Conservation (phyloP, 2,888 invertebrate genomes). For the Andricus quercusramuli region DNA sequence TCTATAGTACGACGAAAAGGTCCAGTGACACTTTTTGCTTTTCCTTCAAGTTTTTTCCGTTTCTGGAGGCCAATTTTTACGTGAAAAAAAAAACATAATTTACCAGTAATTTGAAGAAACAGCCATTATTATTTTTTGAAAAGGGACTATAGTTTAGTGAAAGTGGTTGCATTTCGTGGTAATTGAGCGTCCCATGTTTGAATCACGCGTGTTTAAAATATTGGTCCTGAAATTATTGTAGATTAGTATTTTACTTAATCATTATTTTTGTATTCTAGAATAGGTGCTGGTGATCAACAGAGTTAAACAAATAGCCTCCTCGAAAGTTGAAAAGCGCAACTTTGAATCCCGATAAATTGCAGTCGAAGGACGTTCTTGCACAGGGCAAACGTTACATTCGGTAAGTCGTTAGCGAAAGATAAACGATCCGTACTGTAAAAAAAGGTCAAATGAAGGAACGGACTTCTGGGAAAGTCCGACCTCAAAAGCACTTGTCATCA, state of each 20-base stretch:
- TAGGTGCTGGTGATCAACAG: background rate
- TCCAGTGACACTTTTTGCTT: background rate
- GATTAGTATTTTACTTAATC: background rate
- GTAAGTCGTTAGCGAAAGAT: conserved; percentile 31
- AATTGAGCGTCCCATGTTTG: too few species aligned
- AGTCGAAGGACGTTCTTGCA: conserved; percentile 18
- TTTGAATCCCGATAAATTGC: conserved; percentile 32
- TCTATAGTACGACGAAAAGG: background rate
- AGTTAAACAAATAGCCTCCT: conserved; percentile 32
- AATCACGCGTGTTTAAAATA: too few species aligned
- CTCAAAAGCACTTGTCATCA: conserved; percentile 28
- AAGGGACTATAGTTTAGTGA: too few species aligned
- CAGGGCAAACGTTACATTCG: conserved; percentile 12
- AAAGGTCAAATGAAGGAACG: conserved; percentile 20
- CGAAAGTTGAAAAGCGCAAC: conserved; percentile 26
- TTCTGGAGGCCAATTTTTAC: background rate
- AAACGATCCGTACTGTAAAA: conserved; percentile 18
- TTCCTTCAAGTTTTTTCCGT: background rate
- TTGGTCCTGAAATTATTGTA: too few species aligned
- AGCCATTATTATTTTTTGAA: too few species aligned
- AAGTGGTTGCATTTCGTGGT: too few species aligned
- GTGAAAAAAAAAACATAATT: too few species aligned
- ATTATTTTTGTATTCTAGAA: background rate
- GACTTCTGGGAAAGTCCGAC: conserved; percentile 26
- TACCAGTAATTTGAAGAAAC: too few species aligned